These are phyloP conservation scores for Hofmannophila pseudospretella DNA, from an alignment of 2,888 invertebrate species.

Conservation along the genomic window DNA sequence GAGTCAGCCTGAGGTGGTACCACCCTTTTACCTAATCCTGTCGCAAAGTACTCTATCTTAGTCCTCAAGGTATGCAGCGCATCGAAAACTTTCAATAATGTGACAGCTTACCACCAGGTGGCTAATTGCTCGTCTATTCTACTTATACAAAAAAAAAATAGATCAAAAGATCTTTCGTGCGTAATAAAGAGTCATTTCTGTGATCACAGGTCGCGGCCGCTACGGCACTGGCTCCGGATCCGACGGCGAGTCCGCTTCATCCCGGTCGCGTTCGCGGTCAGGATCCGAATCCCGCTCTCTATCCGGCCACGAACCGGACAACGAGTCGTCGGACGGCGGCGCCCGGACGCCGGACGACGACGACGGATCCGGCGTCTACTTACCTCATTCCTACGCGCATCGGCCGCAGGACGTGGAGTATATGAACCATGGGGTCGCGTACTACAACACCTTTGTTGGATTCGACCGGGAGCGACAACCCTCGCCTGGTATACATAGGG, in stretches of 20 bases:
- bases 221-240: conserved; percentile 78
- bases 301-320: conserved; percentile 86
- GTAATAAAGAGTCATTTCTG: too few species aligned
- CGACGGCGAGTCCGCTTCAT: conserved; percentile 83
- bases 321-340: conserved; percentile 86
- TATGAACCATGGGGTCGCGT: conserved; percentile 77
- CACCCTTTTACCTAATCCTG: too few species aligned
- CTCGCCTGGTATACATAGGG: conserved; percentile 67
- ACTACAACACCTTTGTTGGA: conserved; percentile 79
- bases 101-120: too few species aligned
- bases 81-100: too few species aligned
- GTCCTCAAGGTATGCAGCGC: too few species aligned
- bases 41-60: too few species aligned
- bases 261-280: conserved; percentile 79
- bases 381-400: conserved; percentile 80
- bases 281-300: conserved; percentile 83
- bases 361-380: conserved; percentile 79
- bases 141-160: too few species aligned
- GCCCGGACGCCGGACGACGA: conserved; percentile 83
- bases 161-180: too few species aligned
- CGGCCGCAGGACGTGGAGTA: conserved; percentile 59
- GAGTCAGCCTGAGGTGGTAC: too few species aligned
- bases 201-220: conserved; percentile 79
- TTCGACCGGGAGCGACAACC: conserved; percentile 73
- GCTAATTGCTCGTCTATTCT: too few species aligned